Percentiles rank a stretch among this genome's conserved stretches.
Conservation (phyloP, 2,113 vertebrate genomes). For the Corythornis madagascariensis region DNA sequence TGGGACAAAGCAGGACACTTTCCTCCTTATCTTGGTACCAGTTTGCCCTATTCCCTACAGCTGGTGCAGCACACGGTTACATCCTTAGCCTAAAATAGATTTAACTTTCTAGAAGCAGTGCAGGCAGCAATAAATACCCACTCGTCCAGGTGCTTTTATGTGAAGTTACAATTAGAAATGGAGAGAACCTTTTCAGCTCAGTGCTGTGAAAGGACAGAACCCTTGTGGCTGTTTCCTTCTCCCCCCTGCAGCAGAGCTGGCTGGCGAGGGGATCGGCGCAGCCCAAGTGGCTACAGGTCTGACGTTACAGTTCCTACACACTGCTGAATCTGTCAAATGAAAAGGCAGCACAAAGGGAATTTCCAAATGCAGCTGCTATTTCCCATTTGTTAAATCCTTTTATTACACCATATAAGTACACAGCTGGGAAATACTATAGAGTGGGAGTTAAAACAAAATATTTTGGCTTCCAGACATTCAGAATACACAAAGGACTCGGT, state of each 20-base stretch:
- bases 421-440: conserved; percentile 80
- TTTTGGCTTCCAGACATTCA: conserved; percentile 81
- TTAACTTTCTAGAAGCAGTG: conserved; percentile 26
- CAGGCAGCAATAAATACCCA: background rate
- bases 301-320: conserved; percentile 74
- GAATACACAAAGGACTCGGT: conserved; percentile 75
- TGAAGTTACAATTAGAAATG: background rate
- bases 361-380: conserved; percentile 81
- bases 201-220: conserved; percentile 16
- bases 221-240: conserved; percentile 21
- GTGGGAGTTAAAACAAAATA: conserved; percentile 82
- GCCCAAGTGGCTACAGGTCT: conserved; percentile 74
- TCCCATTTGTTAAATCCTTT: conserved; percentile 81
- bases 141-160: background rate
- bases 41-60: background rate
- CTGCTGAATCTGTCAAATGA: conserved; percentile 78
- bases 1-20: background rate
- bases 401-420: conserved; percentile 80
- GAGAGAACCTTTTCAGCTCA: background rate
- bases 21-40: background rate
- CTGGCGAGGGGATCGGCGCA: conserved; percentile 53
- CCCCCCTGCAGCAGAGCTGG: conserved; percentile 47
- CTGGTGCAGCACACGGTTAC: background rate
- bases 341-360: conserved; percentile 77
- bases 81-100: background rate